These are phyloP conservation scores for Pachycephus smyrnensis DNA, from an alignment of 2,888 invertebrate species.

Conservation along the genomic window DNA sequence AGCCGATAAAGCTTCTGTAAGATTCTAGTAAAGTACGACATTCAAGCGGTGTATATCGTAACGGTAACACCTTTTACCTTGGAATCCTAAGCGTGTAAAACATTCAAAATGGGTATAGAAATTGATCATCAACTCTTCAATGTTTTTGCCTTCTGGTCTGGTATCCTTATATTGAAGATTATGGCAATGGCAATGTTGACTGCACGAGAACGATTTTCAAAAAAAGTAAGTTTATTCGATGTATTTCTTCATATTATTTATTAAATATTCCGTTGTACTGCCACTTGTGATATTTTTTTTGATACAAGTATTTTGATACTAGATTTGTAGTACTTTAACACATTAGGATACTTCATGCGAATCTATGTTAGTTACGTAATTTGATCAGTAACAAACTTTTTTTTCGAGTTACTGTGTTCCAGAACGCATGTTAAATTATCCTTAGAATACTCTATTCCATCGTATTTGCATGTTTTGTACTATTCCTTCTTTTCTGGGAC, in stretches of 20 bases:
- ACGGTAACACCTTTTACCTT: background rate
- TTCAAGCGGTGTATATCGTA: background rate
- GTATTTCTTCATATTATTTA: background rate
- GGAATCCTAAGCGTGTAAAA: background rate
- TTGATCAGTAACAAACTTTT: background rate
- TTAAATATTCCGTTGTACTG: background rate
- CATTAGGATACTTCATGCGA: background rate
- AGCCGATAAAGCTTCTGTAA: background rate
- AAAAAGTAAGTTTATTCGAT: slow-evolving; percentile 29
- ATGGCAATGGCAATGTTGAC: slow-evolving; percentile 34
- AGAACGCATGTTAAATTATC: background rate
- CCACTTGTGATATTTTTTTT: background rate
- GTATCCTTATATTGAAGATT: slow-evolving; percentile 36
- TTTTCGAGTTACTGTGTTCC: background rate
- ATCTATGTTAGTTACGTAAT: background rate
- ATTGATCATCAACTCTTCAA: background rate
- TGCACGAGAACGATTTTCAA: slow-evolving; percentile 34
- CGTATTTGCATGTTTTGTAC: background rate
- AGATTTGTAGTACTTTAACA: too few species aligned
- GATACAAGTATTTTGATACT: background rate
- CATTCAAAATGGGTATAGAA: background rate
- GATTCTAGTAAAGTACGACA: background rate
- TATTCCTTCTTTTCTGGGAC: background rate
- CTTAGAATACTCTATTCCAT: background rate
- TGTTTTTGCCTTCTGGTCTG: slow-evolving; percentile 39